Percentiles rank a stretch among this genome's conserved stretches.
Conservation (phyloP, 2,113 vertebrate genomes). For the Albula goreensis region DNA sequence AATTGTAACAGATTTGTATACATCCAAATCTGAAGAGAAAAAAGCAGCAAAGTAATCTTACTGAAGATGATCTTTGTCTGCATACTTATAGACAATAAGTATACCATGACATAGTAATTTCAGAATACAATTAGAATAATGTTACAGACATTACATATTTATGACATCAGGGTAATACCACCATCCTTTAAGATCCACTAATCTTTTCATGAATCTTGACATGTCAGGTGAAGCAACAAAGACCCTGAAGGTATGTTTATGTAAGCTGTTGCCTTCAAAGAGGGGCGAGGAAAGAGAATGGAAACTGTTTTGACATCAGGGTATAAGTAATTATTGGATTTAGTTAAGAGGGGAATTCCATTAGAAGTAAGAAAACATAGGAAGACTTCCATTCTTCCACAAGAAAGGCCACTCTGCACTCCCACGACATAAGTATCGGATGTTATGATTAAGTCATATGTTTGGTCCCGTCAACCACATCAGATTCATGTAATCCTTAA, state of each 20-base stretch:
- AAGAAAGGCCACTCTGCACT: neutral
- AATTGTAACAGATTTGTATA: too few relatives aligned
- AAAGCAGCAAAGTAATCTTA: too few relatives aligned
- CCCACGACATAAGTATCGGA: neutral
- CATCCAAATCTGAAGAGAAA: too few relatives aligned
- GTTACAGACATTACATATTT: too few relatives aligned
- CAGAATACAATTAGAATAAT: too few relatives aligned
- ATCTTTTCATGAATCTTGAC: neutral
- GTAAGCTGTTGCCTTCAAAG: neutral
- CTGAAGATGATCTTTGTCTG: too few relatives aligned
- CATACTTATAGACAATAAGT: too few relatives aligned
- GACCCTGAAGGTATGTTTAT: neutral
- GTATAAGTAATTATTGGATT: neutral
- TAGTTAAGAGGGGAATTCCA: neutral
- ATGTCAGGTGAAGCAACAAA: neutral
- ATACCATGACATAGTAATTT: too few relatives aligned
- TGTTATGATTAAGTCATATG: neutral
- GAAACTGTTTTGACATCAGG: neutral
- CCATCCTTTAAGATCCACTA: neutral
- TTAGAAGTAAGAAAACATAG: neutral
- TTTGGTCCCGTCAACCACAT: neutral
- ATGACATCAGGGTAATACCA: too few relatives aligned
- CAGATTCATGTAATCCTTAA: neutral
- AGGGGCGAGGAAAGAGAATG: neutral
- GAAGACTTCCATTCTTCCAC: neutral